Base-by-base conservation (phyloP, 1,140 invertebrate genomes). In the Dendrolimus punctatus region DNA sequence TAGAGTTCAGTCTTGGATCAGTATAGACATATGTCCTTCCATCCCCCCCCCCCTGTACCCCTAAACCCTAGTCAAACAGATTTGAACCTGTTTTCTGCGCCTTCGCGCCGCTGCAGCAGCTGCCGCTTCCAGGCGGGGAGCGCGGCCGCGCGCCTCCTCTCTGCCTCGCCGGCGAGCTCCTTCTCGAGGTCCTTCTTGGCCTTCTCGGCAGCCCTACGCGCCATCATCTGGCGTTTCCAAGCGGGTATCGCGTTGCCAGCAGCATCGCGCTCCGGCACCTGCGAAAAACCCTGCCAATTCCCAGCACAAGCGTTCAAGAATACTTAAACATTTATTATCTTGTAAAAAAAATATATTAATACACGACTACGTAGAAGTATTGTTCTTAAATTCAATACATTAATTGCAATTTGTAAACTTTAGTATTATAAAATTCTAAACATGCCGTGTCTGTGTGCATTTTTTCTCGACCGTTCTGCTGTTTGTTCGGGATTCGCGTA, bases 151-250 rank as follows among this genome's bases (percentile, higher is more conserved):
- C 95, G 88, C 60, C 95, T 92, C 62, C 95, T 93, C 81, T 98
- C 96, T 3, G 95, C 94, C 69, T 97, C 95, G 52, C 91, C 89
- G 44, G 92, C 91, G 68, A 95, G 85, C 62, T 94, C 91, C 76
- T 96, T 95, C 82, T 97, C 95, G 49, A 96, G 87, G 69, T 98
- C 96, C 73, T 95, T 95, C 56, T 94, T 92, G 2, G 96, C 96
- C 58, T 94, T 93, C 76, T 98, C 96, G 0, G 96, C 96, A 0
- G 95, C 94, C 78, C 98, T 96, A 67, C 95, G 93, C 0, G 96
- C 96, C 74, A 98, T 72, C 95, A 99, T 97, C 85, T 98, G 96
- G 36, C 96, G 86, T 79, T 98, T 98, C 96, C 97, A 98, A 10
- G 93, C 93, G 7, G 96, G 96, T 72, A 98, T 97, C 10, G 92